Conservation (phyloP, 2,113 vertebrate species). For the Formicarius rufipectus region DNA sequence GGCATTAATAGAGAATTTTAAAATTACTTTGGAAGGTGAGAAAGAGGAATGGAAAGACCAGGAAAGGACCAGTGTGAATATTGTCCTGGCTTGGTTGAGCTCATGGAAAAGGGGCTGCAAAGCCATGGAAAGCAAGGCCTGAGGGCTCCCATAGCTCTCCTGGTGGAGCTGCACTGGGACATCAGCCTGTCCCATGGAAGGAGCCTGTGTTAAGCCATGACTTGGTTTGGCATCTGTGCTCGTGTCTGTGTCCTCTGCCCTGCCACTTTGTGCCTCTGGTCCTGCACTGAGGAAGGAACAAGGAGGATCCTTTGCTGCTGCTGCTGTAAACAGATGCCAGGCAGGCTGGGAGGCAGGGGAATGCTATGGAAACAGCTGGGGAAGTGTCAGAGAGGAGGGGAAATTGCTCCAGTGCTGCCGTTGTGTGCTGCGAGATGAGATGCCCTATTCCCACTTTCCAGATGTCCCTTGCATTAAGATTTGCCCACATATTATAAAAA, state of each 20-base stretch:
- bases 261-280: background rate
- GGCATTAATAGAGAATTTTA: background rate
- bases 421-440: background rate
- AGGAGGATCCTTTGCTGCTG: background rate
- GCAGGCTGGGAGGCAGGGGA: background rate
- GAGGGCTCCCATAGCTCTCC: background rate
- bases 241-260: background rate
- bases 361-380: background rate
- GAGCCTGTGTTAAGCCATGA: rapidly evolving
- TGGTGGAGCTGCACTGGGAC: background rate
- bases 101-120: background rate
- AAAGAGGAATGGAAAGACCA: background rate
- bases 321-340: background rate
- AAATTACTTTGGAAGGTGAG: background rate
- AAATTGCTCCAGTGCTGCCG: background rate
- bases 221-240: background rate
- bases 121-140: background rate
- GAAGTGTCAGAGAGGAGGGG: background rate
- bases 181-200: background rate
- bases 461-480: background rate
- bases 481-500: rapidly evolving
- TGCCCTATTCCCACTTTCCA: background rate
- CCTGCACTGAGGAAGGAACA: background rate
- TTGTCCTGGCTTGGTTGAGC: background rate
- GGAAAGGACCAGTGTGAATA: background rate